Evolutionary conservation across 2,113 vertebrate species (phyloP).

Genomic region (Dermatemys mawii): DNA sequence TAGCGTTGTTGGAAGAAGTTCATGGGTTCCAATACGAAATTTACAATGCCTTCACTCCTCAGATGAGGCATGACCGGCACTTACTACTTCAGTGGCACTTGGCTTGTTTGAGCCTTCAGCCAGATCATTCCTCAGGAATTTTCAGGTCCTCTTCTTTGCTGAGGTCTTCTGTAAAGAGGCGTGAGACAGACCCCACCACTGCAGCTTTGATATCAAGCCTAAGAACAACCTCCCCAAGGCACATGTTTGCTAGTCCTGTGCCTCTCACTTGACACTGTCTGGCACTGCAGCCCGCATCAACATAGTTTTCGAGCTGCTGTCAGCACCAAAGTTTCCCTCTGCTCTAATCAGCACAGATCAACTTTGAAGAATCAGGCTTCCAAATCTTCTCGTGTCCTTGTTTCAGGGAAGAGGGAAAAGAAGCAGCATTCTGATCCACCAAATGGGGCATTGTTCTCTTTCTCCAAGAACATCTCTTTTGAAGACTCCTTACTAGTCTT

Average conservation of each 20-base stretch:
- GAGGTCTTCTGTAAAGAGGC: background rate
- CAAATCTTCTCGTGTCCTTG: background rate
- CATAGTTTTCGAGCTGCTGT: too few relatives aligned
- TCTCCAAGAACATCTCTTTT: too few relatives aligned
- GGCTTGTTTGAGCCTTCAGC: background rate
- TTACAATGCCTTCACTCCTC: background rate
- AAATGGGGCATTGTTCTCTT: background rate
- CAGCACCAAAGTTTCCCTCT: background rate
- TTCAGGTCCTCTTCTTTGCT: background rate
- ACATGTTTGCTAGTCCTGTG: background rate
- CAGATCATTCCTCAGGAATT: background rate
- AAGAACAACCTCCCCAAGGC: background rate
- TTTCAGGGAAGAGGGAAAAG: background rate
- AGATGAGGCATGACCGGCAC: background rate
- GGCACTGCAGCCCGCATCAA: background rate
- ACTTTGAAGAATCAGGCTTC: background rate
- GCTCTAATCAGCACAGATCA: background rate
- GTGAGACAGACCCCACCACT: background rate
- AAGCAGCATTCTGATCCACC: too few relatives aligned
- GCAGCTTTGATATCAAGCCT: background rate
- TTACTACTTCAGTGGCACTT: background rate
- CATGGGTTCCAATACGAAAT: background rate
- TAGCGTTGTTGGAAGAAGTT: background rate
- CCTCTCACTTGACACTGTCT: background rate
- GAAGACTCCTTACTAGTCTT: background rate